A percentile compares a stretch with the other conserved stretches of the same genome.
Conservation (phyloP, 2,797 vertebrate genomes). For the Otus scops region DNA sequence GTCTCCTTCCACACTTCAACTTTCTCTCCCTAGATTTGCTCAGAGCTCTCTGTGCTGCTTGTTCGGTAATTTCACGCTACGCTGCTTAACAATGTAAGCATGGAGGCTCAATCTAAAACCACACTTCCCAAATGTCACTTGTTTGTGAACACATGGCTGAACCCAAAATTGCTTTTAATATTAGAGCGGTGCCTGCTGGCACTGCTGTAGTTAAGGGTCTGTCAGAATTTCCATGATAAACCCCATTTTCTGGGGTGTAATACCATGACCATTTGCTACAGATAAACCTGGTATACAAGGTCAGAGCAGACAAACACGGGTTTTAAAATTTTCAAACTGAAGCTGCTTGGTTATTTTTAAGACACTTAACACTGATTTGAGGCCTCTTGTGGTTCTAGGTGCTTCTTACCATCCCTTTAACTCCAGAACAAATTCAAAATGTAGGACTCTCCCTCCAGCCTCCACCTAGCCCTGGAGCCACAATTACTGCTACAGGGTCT, state of each 20-base stretch:
- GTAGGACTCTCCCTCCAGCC: neutral
- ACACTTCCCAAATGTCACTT: conserved; percentile 72
- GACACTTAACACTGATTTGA: neutral
- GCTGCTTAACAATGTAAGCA: conserved; percentile 64
- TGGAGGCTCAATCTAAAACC: conserved; percentile 35
- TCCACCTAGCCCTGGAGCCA: neutral
- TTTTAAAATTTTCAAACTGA: neutral
- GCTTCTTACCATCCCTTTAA: neutral
- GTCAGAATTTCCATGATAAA: neutral
- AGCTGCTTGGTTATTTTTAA: neutral
- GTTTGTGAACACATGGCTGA: conserved; percentile 73
- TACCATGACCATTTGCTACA: neutral
- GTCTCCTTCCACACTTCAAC: neutral
- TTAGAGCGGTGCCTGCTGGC: conserved; percentile 51
- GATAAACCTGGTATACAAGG: neutral
- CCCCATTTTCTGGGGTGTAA: neutral
- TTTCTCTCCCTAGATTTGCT: neutral
- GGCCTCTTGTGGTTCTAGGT: accelerated
- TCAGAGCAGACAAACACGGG: neutral
- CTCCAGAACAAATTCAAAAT: neutral
- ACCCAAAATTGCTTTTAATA: conserved; percentile 71
- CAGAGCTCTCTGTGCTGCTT: conserved; percentile 31
- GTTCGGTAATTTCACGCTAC: conserved; percentile 83
- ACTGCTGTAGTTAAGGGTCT: neutral
- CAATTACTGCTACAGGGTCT: neutral